A percentile compares a stretch with the other conserved stretches of the same genome.
phyloP scores from a whole-genome alignment of 1,140 invertebrate genomes.

The Anagrus nilaparvatae region DNA sequence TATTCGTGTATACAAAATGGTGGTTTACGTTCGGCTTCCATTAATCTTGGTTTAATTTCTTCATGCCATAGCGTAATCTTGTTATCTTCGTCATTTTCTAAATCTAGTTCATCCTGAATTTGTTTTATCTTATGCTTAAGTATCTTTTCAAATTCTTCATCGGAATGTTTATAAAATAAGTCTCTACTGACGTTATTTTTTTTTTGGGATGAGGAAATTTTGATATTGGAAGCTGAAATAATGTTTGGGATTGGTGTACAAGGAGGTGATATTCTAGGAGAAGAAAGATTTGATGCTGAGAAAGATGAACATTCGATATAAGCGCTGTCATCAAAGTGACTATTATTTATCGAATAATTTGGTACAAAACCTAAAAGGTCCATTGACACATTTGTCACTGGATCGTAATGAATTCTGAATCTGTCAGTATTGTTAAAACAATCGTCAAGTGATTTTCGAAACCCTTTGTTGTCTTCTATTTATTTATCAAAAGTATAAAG shows the following conservation, averaged over 20 bases:
- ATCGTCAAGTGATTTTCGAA: slow-evolving; percentile 23
- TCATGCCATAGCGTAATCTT: slow-evolving; percentile 30
- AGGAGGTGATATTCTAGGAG: background rate
- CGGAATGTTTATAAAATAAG: background rate
- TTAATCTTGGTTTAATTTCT: slow-evolving; percentile 26
- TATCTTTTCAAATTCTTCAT: slow-evolving; percentile 19
- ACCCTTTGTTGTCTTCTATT: slow-evolving; percentile 26
- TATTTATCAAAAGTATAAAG: slow-evolving; percentile 7
- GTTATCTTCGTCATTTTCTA: slow-evolving; percentile 22
- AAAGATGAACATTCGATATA: no score
- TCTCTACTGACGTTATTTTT: background rate
- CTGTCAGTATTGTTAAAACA: slow-evolving; percentile 12
- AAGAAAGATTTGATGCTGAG: background rate
- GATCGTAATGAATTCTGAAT: slow-evolving; percentile 19
- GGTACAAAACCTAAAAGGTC: slow-evolving; percentile 23
- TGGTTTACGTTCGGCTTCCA: slow-evolving; percentile 22
- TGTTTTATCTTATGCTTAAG: slow-evolving; percentile 23
- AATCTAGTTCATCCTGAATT: slow-evolving; percentile 21
- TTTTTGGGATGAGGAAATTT: background rate
- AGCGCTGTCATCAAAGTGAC: no score
- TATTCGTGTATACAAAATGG: slow-evolving; percentile 31
- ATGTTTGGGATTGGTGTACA: background rate
- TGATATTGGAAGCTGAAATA: background rate
- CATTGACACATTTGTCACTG: slow-evolving; percentile 20
- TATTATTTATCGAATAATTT: slow-evolving; percentile 10